Evolutionary conservation across 2,797 vertebrate genomes (phyloP), one percentile per base, ranked within the genome.

Genomic region (Anableps anableps): DNA sequence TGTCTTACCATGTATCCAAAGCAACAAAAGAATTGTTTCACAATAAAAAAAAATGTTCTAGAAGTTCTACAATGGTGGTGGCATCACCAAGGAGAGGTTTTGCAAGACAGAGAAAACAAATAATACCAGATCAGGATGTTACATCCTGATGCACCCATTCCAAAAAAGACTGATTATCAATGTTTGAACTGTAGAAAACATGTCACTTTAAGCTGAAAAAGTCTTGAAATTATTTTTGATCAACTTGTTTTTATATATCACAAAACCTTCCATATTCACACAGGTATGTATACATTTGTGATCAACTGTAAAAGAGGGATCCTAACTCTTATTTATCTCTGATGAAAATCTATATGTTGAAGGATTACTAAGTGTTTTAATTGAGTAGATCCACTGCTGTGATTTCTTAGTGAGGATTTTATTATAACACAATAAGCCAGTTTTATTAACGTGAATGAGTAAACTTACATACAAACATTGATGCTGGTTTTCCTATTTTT

Each of bases 281-380:
- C 10, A 16, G 6, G 8, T 36, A 7, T 9, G 31, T 19, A 51
- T 19, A 51, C 50, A 36, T 21, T 34, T 64, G 60, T 21, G 60
- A 64, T 10, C 5, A 70, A 60, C 75, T 81, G 38, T 11, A 50
- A 17, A 72, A 85, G 51, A 80, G 51, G 72, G 68, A 72, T 83
- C 75, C 21, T 41, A 55, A 75, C 47, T 70, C 71, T 50, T 70
- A 45, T 58, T 43, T 81, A 72, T 81, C 68, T 80, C 62, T 79
- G 64, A 83, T 74, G 79, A 80, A 58, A 85, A 88, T 88, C 81
- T 84, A 81, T 82, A 82, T 83, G 74, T 85, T 86, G 81, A 84
- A 87, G 80, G 82, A 90, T 91, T 85, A 86, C 45, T 53, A 64
- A 47, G 75, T 38, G 58, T 88, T 89, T 83, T 86, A 88, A 88